These are phyloP conservation scores for Lithophane socia DNA, from an alignment of 2,888 invertebrate genomes.

Conservation along the genomic window DNA sequence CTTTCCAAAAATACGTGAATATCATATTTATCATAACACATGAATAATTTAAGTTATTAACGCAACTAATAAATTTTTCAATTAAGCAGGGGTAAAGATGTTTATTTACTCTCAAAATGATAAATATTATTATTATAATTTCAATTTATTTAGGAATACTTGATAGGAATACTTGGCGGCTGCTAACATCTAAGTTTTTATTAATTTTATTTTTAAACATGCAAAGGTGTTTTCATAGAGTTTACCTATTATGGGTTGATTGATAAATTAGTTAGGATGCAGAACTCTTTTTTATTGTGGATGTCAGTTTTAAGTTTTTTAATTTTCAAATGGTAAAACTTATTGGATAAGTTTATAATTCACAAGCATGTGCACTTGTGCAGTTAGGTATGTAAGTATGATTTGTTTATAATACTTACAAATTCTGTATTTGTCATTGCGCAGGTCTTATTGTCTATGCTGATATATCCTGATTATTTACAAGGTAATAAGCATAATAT, in stretches of 20 bases:
- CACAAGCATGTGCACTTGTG: background rate
- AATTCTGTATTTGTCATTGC: background rate
- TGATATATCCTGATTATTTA: background rate
- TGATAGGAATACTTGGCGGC: conserved; percentile 14
- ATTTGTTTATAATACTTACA: background rate
- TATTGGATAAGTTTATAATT: background rate
- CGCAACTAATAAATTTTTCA: conserved; percentile 54
- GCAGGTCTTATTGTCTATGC: background rate
- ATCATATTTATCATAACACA: conserved; percentile 51
- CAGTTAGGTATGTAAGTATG: background rate
- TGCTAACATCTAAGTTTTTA: conserved; percentile 16
- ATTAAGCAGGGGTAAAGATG: conserved; percentile 58
- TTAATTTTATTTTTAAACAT: conserved; percentile 17
- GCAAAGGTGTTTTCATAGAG: conserved; percentile 21
- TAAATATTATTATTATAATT: conserved; percentile 66
- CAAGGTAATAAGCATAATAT: background rate
- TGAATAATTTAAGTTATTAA: conserved; percentile 59
- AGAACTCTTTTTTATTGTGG: conserved; percentile 2
- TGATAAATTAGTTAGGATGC: conserved; percentile 34
- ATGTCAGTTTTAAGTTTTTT: background rate
- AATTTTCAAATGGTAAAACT: background rate
- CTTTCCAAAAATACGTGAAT: conserved; percentile 51
- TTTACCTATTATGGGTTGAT: conserved; percentile 40
- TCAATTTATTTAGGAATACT: conserved; percentile 61
- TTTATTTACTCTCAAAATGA: conserved; percentile 67